Percentiles rank a stretch among this genome's conserved stretches.
These are phyloP conservation scores for Cotesia congregata DNA, from an alignment of 2,888 invertebrate genomes.

Conservation along the genomic window DNA sequence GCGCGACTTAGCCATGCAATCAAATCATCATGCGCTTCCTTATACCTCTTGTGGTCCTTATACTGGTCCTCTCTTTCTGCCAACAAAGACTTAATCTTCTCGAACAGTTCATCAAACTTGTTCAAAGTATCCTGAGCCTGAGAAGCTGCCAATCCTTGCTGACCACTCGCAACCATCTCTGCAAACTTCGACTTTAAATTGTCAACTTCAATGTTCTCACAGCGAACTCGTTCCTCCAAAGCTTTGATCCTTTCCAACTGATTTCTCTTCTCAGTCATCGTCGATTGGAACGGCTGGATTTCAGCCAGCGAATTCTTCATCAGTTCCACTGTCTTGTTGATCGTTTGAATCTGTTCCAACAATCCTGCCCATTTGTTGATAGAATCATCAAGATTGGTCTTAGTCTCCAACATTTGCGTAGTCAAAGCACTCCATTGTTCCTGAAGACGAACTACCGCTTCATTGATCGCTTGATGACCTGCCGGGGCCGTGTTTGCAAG, in stretches of 20 bases:
- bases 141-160: slow-evolving; percentile 85
- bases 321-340: slow-evolving; percentile 86
- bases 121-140: slow-evolving; percentile 89
- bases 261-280: slow-evolving; percentile 87
- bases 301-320: slow-evolving; percentile 83
- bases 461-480: slow-evolving; percentile 90
- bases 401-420: slow-evolving; percentile 91
- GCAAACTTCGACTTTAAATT: slow-evolving; percentile 85
- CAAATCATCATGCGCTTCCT: slow-evolving; percentile 92
- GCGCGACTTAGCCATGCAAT: slow-evolving; percentile 90
- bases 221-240: slow-evolving; percentile 88
- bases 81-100: slow-evolving; percentile 80
- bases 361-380: slow-evolving; percentile 94
- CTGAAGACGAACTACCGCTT: slow-evolving; percentile 85
- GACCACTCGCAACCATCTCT: slow-evolving; percentile 88
- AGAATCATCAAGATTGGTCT: slow-evolving; percentile 88
- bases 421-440: slow-evolving; percentile 91
- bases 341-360: slow-evolving; percentile 87
- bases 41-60: slow-evolving; percentile 89
- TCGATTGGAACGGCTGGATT: slow-evolving; percentile 81
- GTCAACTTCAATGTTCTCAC: slow-evolving; percentile 92
- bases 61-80: slow-evolving; percentile 88
- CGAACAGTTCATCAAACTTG: slow-evolving; percentile 83
- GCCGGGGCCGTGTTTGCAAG: slow-evolving; percentile 90
- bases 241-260: slow-evolving; percentile 89